A percentile compares a stretch with the other conserved stretches of the same genome.
These are phyloP conservation scores for Champsocephalus esox DNA, from an alignment of 2,797 vertebrate species.

Conservation along the genomic window DNA sequence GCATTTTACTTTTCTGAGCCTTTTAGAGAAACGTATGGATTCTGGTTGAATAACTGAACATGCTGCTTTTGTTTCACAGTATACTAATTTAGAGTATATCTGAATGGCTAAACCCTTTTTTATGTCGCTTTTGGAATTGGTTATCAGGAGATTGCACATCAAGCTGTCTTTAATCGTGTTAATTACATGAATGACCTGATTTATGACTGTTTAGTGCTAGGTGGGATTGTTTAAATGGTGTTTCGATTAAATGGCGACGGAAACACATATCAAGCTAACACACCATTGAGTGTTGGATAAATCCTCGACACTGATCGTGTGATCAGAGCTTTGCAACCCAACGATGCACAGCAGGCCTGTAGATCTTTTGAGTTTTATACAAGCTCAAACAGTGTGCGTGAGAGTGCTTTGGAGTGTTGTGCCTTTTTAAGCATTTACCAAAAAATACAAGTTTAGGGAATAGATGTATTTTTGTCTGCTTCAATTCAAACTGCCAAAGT, in stretches of 20 bases:
- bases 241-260: conserved; percentile 2
- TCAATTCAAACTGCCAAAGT: too few relatives aligned
- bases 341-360: too few relatives aligned
- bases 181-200: conserved; percentile 54
- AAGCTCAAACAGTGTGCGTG: too few relatives aligned
- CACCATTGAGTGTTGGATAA: not conserved
- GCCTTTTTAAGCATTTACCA: too few relatives aligned
- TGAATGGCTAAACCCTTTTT: conserved; percentile 21
- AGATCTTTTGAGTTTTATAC: too few relatives aligned
- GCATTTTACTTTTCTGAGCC: conserved; percentile 40
- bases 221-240: not conserved
- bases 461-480: too few relatives aligned
- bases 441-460: too few relatives aligned
- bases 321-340: too few relatives aligned
- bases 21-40: not conserved
- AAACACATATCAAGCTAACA: conserved; percentile 25
- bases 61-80: not conserved
- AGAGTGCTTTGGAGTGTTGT: too few relatives aligned
- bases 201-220: conserved; percentile 16
- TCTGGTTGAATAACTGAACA: conserved; percentile 12
- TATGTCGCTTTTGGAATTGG: conserved; percentile 32
- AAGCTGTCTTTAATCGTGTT: conserved; percentile 38
- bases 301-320: not conserved
- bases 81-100: conserved; percentile 12
- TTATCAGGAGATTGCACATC: conserved; percentile 40